Percentiles rank a stretch among this genome's conserved stretches.
Evolutionary conservation across 2,113 vertebrate genomes (phyloP).

Genomic region (Poeciliopsis turrubarensis): DNA sequence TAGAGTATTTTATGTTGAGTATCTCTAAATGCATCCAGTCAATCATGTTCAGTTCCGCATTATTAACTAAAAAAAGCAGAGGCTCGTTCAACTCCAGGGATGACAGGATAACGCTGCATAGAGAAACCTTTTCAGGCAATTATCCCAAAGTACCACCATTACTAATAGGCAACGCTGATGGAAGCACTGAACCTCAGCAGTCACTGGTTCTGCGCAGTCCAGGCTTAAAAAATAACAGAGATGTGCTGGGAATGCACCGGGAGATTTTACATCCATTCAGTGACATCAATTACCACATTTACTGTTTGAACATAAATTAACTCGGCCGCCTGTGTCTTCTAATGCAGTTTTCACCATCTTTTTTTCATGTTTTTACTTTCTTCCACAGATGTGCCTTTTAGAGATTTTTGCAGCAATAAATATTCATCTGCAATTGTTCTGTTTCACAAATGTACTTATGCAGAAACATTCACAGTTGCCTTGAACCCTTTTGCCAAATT

Average conservation of each 20-base stretch:
- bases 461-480: neutral
- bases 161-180: constrained; percentile 4
- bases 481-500: constrained; percentile 10
- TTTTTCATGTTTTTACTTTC: constrained; percentile 1
- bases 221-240: neutral
- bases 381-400: constrained; percentile 8
- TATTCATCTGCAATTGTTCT: constrained; percentile 30
- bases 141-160: constrained; percentile 13
- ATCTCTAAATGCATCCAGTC: neutral
- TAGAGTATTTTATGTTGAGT: neutral
- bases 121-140: neutral
- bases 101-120: neutral
- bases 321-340: neutral
- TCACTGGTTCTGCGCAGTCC: neutral
- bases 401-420: constrained; percentile 30
- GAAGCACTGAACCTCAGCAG: neutral
- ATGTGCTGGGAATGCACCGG: neutral
- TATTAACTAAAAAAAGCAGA: neutral
- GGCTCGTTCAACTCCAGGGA: neutral
- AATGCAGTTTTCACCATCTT: neutral
- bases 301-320: constrained; percentile 7
- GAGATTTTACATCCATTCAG: neutral
- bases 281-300: constrained; percentile 4
- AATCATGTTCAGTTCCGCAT: neutral
- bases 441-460: constrained; percentile 22